Evolutionary conservation across 2,888 invertebrate genomes (phyloP).

Genomic region (Idaea dimidiata): DNA sequence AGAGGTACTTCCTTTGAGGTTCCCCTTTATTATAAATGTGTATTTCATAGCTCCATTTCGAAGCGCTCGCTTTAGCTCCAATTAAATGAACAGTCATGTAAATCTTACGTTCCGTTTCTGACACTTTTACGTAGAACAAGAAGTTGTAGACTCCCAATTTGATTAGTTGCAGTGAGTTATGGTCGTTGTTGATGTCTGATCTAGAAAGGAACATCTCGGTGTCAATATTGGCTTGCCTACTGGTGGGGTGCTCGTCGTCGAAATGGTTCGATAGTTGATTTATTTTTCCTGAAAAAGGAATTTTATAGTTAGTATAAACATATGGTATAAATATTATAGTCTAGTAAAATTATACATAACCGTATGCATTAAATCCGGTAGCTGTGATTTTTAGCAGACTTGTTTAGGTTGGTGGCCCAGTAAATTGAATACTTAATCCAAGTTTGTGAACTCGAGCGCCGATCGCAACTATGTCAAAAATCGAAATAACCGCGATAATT

Average conservation of each 20-base stretch:
- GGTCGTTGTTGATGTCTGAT: constrained; percentile 31
- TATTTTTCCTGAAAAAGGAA: constrained; percentile 51
- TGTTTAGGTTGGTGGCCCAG: too few species aligned
- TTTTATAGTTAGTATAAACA: background rate
- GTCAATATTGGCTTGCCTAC: constrained; percentile 42
- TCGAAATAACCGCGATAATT: too few species aligned
- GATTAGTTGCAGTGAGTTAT: constrained; percentile 41
- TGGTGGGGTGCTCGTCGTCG: constrained; percentile 41
- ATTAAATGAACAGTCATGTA: constrained; percentile 53
- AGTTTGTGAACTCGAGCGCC: too few species aligned
- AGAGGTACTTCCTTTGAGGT: constrained; percentile 50
- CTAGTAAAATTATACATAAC: background rate
- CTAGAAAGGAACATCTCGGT: constrained; percentile 44
- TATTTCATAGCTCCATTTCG: constrained; percentile 62
- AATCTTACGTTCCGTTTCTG: constrained; percentile 33
- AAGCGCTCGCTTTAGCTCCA: constrained; percentile 51
- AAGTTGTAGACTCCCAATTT: constrained; percentile 48
- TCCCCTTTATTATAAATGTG: constrained; percentile 59
- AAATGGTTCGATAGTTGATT: constrained; percentile 51
- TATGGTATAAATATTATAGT: background rate
- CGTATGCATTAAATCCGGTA: too few species aligned
- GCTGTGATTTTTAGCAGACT: too few species aligned
- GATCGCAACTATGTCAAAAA: too few species aligned
- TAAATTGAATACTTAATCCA: too few species aligned
- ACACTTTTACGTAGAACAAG: constrained; percentile 48